Base-by-base conservation (phyloP, 2,888 invertebrate species). In the Drosophila borborema region DNA sequence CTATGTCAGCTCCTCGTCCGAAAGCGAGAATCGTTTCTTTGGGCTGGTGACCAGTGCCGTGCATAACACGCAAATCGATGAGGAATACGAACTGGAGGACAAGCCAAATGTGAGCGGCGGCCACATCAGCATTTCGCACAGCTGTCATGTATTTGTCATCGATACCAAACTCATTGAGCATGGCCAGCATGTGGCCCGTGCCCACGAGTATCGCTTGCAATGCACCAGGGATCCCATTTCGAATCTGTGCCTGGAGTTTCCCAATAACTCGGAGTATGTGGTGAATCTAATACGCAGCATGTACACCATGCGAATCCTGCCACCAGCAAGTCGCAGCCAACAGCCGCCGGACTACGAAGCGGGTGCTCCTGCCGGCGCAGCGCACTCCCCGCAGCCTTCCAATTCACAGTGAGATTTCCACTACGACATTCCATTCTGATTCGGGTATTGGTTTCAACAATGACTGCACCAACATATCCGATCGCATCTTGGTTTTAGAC, bases 371-470 rank as follows among this genome's bases (percentile, higher is more conserved):
- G 83, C 89, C 2, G 60, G 49, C 0, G 91, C 90, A 1, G 96
- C 96, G 0, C 96, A 96, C 86, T 97, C 97, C 0, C 97, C 97
- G 0, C 97, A 97, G 82, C 97, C 97, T 0, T 97, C 97, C 91
- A 96, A 96, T 87, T 87, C 95, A 96, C 72, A 97, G 97, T 87
- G 97, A 96, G 81, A 95, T 96, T 10, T 96, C 96, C 0, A 96
- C 96, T 0, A 96, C 97, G 23, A 98, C 98, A 0, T 98, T 98
- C 83, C 98, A 98, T 92, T 98, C 98, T 65, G 99, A 99, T 92
- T 98, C 98, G 2, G 98, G 99, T 0, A 98, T 99, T 72, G 98
- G 98, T 0, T 98, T 98, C 88, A 95, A 97, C 77, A 98, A 98
- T 86, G 98, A 98, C 86, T 96, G 96, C 85, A 95, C 96, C 12